A percentile compares a stretch with the other conserved stretches of the same genome.
Conservation (phyloP, 2,797 vertebrate genomes). For the Limnodromus scolopaceus region DNA sequence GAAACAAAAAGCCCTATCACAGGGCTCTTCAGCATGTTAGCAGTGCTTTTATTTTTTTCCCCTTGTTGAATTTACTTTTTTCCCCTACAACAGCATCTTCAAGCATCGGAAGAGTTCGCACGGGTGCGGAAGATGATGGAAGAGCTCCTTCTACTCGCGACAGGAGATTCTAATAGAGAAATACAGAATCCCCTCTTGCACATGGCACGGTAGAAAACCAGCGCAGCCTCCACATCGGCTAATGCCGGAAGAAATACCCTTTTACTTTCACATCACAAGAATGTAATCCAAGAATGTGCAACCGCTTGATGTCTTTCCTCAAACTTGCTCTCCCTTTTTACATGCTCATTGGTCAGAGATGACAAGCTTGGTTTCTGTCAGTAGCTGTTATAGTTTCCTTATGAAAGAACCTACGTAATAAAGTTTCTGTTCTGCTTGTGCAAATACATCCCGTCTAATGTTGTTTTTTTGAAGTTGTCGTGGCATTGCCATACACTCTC, state of each 20-base stretch:
- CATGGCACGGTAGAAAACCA: not conserved
- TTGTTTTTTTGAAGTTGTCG: not conserved
- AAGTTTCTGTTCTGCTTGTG: conserved; percentile 65
- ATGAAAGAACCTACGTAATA: conserved; percentile 52
- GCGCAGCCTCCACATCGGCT: not conserved
- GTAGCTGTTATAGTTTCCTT: not conserved
- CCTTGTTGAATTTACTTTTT: not conserved
- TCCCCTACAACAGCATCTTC: conserved; percentile 9
- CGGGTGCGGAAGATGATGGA: conserved; percentile 60
- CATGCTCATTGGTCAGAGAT: not conserved
- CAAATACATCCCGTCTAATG: not conserved
- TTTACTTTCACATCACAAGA: not conserved
- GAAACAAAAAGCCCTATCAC: not conserved
- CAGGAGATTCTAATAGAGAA: conserved; percentile 26
- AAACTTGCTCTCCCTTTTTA: not conserved
- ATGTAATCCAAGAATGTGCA: not conserved
- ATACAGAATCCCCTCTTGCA: not conserved
- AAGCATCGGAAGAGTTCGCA: not conserved
- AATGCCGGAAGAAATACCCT: not conserved
- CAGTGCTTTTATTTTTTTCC: not conserved
- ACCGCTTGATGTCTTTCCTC: not conserved
- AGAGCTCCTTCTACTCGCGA: conserved; percentile 53
- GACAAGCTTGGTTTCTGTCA: not conserved
- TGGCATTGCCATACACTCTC: not conserved
- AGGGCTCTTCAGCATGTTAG: not conserved